Evolutionary conservation across 2,797 vertebrate species (phyloP).

Genomic region (Poeciliopsis paucimaculata): DNA sequence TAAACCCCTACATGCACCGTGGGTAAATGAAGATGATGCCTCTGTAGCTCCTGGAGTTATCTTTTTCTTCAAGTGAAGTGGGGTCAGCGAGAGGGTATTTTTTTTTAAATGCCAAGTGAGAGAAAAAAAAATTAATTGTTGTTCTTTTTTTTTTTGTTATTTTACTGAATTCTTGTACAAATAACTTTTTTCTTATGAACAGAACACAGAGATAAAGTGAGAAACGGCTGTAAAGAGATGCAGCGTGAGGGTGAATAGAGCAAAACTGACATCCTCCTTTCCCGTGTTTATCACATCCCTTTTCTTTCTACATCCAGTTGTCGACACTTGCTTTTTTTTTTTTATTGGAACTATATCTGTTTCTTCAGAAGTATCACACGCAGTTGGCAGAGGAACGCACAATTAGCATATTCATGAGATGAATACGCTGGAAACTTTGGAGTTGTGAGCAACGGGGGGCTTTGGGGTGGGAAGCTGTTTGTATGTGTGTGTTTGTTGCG

Average conservation of each 20-base stretch:
- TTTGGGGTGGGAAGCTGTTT: constrained; percentile 24
- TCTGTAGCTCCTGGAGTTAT: constrained; percentile 39
- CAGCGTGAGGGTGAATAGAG: constrained; percentile 55
- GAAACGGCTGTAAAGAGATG: constrained; percentile 34
- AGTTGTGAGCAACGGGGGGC: constrained; percentile 61
- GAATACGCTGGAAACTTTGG: constrained; percentile 75
- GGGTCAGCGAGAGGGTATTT: constrained; percentile 44
- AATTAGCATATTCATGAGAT: constrained; percentile 82
- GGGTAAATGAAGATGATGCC: constrained; percentile 47
- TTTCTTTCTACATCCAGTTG: constrained; percentile 70
- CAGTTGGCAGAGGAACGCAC: constrained; percentile 70
- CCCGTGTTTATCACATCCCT: constrained; percentile 63
- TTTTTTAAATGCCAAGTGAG: constrained; percentile 65
- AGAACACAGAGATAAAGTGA: constrained; percentile 41
- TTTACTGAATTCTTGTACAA: constrained; percentile 44
- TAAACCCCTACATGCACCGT: constrained; percentile 4
- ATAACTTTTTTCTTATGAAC: constrained; percentile 28
- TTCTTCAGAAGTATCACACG: constrained; percentile 75
- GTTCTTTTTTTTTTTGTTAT: constrained; percentile 4
- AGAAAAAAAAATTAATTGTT: constrained; percentile 36
- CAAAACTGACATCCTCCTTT: constrained; percentile 62
- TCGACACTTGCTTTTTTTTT: constrained; percentile 71
- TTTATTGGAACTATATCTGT: constrained; percentile 77
- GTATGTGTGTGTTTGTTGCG: constrained; percentile 45
- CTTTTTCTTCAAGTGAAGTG: constrained; percentile 44